Evolutionary conservation across 2,113 vertebrate genomes (phyloP).

Genomic region (Pedionomus torquatus): DNA sequence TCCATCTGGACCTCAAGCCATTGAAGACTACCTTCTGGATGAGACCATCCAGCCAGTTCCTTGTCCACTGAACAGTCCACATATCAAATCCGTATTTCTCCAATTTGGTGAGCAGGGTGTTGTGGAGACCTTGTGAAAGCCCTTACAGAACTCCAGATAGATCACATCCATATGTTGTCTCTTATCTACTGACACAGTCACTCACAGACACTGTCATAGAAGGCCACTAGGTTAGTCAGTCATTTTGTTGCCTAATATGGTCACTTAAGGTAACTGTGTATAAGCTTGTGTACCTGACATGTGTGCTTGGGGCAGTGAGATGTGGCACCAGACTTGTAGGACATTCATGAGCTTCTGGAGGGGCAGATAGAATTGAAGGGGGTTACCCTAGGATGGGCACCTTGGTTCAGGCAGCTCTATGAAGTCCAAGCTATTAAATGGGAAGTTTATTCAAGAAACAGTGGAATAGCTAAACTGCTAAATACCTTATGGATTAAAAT

Average conservation of each 20-base stretch:
- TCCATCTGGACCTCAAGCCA: no score
- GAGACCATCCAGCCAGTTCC: no score
- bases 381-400: background rate
- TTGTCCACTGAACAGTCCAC: no score
- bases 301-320: background rate
- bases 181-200: no score
- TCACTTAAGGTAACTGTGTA: background rate
- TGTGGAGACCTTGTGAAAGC: no score
- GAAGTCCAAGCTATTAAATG: background rate
- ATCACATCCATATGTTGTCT: no score
- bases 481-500: conserved; percentile 36
- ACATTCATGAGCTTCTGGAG: background rate
- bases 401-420: background rate
- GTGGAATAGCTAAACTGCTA: background rate
- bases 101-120: no score
- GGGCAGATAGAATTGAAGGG: background rate
- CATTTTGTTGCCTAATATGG: background rate
- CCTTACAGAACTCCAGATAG: no score
- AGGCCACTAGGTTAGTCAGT: no score
- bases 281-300: fast-evolving
- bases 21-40: no score
- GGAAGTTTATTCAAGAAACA: conserved; percentile 26
- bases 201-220: no score
- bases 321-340: background rate
- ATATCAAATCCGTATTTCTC: no score